Base-by-base conservation (phyloP, 2,888 invertebrate species). In the Vannuccia rotundouncinata region DNA sequence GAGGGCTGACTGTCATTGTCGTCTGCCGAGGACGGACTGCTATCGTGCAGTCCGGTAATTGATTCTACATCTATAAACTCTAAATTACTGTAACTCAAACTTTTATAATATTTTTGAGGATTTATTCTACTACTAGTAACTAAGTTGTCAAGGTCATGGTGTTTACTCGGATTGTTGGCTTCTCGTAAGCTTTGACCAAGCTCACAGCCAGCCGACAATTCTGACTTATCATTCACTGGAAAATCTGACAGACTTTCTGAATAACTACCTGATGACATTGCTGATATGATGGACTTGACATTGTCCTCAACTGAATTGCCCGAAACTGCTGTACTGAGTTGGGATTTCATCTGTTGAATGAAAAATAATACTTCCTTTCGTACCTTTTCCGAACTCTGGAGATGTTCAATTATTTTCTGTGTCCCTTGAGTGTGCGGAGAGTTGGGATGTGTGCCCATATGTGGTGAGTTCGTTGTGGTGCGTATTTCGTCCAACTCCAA, bases 1-100 rank as follows among this genome's bases (percentile, higher is more conserved):
- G 5, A 2, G 25, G 5, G 5, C 2, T 66, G 17, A 66, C 66
- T 66, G 66, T 22, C 22, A 66, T 66, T 5, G 22, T 66, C 66
- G 25, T 66, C 66, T 2, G 66, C 66, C 10, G 66, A 66, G 66
- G 66, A 22, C 5, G 10, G 17, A 27, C 2, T 66, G 25, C 66
- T 66, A 5, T 66, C 66, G 17, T 22, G 2, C 66, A 27, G 25
- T 66, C 25, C 66, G 25, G 25, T 2, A 66, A 22, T 66, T 5
- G 66, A 66, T 27, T 66, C 66, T 5, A 66, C 66, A 22, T 66
- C 66, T 66, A 66, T 66, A 5, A 66, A 66, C 66, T 66, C 66
- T 17, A 66, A 2, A 66, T 66, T 66, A 22, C 10, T 13, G 66
- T 22, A 66, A 66, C 66, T 66, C 66, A 66, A 22, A 66, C 66